A percentile compares a stretch with the other conserved stretches of the same genome.
phyloP scores from a whole-genome alignment of 2,797 vertebrate species.

The Myoxocephalus aenaeus region DNA sequence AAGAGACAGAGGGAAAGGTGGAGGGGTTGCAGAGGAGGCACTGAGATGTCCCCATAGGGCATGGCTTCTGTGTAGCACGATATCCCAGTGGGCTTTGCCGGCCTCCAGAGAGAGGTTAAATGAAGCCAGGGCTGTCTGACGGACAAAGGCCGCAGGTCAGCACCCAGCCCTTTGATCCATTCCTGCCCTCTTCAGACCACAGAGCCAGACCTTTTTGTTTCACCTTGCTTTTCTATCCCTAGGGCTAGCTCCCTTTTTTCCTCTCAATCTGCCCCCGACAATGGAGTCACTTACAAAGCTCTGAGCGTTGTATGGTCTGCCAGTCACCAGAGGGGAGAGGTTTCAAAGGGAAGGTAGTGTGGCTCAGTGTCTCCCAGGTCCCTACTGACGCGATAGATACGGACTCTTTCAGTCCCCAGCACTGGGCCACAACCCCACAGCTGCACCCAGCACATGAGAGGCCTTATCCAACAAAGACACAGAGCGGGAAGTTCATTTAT shows the following conservation, averaged over 20 bases:
- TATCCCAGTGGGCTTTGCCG: constrained; percentile 88
- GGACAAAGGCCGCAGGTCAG: constrained; percentile 97
- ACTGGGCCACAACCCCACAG: constrained; percentile 70
- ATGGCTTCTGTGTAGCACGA: constrained; percentile 80
- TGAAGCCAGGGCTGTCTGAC: constrained; percentile 93
- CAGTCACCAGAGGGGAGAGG: constrained; percentile 84
- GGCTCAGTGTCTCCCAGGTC: constrained; percentile 81
- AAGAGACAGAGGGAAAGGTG: constrained; percentile 50
- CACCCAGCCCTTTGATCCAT: constrained; percentile 95
- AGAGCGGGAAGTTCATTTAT: constrained; percentile 57
- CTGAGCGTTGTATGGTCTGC: constrained; percentile 83
- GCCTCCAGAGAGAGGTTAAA: constrained; percentile 94
- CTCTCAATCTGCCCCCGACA: constrained; percentile 86
- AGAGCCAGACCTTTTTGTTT: constrained; percentile 86
- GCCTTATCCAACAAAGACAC: constrained; percentile 65
- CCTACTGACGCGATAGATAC: constrained; percentile 81
- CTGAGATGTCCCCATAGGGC: constrained; percentile 78
- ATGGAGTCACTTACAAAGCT: constrained; percentile 96
- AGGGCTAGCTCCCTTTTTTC: constrained; percentile 85
- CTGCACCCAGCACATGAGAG: constrained; percentile 70
- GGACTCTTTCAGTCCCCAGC: constrained; percentile 69
- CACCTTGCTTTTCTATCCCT: constrained; percentile 80
- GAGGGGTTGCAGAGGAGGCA: constrained; percentile 70
- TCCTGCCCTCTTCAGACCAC: constrained; percentile 93
- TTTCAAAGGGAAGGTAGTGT: constrained; percentile 85